Percentiles rank a stretch among this genome's conserved stretches.
Conservation (phyloP, 2,797 vertebrate genomes). For the Neopelma chrysocephalum region DNA sequence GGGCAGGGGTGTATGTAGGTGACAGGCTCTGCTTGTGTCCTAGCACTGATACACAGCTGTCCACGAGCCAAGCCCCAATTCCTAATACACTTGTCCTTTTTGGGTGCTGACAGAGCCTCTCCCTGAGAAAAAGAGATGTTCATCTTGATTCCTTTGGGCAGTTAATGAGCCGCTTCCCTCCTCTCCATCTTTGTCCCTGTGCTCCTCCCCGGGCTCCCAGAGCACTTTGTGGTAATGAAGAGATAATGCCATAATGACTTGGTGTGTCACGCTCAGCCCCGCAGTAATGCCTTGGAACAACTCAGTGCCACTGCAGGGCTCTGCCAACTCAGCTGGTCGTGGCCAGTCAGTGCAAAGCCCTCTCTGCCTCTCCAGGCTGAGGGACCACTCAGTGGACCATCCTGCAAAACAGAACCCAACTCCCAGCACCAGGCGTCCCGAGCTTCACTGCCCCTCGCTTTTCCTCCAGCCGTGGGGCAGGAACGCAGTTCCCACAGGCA, state of each 20-base stretch:
- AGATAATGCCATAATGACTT: slow-evolving; percentile 2
- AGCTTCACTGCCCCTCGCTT: not conserved
- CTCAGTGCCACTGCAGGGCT: not conserved
- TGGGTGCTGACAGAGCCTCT: not conserved
- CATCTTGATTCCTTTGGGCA: not conserved
- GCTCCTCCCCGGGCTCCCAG: not conserved
- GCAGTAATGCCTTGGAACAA: not conserved
- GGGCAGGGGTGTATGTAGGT: not conserved
- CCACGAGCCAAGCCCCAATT: not conserved
- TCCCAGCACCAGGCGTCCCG: not conserved
- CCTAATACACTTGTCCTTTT: not conserved
- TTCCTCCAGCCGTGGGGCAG: not conserved
- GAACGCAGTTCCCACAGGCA: not conserved
- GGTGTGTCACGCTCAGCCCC: not conserved
- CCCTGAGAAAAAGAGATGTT: slow-evolving; percentile 4
- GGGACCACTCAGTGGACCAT: not conserved
- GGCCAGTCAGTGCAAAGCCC: not conserved
- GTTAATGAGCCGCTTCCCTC: slow-evolving; percentile 28
- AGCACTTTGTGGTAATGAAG: slow-evolving; percentile 30
- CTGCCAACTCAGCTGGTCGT: not conserved
- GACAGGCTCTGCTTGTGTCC: too few species aligned
- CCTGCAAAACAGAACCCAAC: not conserved
- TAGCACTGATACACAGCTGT: not conserved
- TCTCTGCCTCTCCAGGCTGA: not conserved
- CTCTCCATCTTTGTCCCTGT: not conserved